Evolutionary conservation across 2,797 vertebrate genomes (phyloP).

Genomic region (Sternotherus odoratus): DNA sequence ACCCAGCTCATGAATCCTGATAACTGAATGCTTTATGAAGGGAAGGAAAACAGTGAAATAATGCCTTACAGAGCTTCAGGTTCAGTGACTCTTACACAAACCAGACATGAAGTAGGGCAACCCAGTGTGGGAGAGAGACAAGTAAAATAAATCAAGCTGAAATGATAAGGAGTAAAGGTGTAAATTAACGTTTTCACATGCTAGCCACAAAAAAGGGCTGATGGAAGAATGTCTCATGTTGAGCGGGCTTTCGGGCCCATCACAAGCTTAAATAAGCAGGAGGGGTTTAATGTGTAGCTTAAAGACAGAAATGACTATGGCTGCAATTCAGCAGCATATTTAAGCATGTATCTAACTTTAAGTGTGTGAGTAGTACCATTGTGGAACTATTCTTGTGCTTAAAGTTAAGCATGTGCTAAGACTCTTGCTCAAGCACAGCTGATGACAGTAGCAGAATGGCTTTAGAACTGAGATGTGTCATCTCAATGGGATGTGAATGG

Average conservation of each 20-base stretch:
- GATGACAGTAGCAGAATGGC: not conserved
- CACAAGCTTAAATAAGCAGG: not conserved
- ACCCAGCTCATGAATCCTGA: not conserved
- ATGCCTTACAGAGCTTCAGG: not conserved
- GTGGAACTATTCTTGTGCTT: not conserved
- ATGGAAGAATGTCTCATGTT: not conserved
- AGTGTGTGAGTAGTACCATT: not conserved
- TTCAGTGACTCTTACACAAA: not conserved
- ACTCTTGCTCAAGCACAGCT: not conserved
- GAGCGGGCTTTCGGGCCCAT: not conserved
- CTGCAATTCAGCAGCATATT: fast-evolving
- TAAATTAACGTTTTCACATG: not conserved
- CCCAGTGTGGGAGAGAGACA: not conserved
- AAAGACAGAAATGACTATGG: not conserved
- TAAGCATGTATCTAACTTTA: not conserved
- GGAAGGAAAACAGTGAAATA: not conserved
- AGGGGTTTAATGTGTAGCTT: not conserved
- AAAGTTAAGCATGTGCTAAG: not conserved
- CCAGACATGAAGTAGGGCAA: not conserved
- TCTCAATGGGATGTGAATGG: not conserved
- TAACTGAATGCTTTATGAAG: not conserved
- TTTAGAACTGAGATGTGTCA: not conserved
- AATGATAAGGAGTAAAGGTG: not conserved
- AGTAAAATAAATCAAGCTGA: not conserved
- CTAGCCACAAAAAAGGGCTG: not conserved